Conservation (phyloP, 2,113 vertebrate species). For the Dermatemys mawii region DNA sequence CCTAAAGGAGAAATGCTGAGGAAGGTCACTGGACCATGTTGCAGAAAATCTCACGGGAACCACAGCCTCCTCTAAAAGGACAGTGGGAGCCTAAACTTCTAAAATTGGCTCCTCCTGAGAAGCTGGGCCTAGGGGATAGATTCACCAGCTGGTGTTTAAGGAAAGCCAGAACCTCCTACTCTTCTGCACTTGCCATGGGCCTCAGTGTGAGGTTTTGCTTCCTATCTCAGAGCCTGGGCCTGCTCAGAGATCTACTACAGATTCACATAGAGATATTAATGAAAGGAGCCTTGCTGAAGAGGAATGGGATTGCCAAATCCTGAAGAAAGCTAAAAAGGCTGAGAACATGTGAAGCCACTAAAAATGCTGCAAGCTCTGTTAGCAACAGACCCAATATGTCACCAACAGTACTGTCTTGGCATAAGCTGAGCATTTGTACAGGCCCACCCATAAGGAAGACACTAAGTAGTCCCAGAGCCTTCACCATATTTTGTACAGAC, state of each 20-base stretch:
- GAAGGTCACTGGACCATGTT: neutral
- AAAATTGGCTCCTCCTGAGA: rapidly evolving
- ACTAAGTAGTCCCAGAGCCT: rapidly evolving
- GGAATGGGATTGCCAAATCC: neutral
- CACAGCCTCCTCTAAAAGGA: rapidly evolving
- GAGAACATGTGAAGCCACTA: rapidly evolving
- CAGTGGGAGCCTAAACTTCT: rapidly evolving
- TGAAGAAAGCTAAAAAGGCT: rapidly evolving
- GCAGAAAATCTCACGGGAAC: neutral
- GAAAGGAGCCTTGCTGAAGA: rapidly evolving
- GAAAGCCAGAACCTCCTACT: neutral
- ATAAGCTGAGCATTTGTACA: neutral
- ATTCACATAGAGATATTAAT: neutral
- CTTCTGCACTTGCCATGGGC: rapidly evolving
- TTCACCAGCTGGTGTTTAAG: neutral
- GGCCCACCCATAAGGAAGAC: neutral
- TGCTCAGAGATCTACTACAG: neutral
- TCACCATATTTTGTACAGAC: rapidly evolving
- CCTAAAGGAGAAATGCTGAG: neutral
- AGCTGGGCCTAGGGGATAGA: rapidly evolving
- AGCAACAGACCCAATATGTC: neutral
- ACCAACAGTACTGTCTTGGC: neutral
- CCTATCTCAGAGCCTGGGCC: neutral
- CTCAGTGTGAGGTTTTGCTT: neutral
- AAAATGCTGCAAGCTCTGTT: rapidly evolving